phyloP scores from a whole-genome alignment of 2,113 vertebrate species.

The Tetraodon nigroviridis region DNA sequence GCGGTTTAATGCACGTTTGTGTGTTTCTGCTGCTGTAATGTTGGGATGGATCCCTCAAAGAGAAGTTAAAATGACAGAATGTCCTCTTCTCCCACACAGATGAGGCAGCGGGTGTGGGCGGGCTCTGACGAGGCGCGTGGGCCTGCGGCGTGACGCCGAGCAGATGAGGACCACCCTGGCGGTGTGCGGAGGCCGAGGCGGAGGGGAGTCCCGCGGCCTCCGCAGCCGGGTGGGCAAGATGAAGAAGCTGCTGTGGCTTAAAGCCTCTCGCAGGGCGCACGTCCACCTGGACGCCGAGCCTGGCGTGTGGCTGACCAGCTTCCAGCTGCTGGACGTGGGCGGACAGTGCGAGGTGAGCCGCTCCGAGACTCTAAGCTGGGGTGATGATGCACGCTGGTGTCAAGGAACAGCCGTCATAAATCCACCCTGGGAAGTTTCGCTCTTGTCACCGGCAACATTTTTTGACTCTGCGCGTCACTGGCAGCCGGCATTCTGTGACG shows the following conservation, averaged over 20 bases:
- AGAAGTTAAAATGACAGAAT: not conserved
- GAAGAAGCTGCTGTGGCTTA: constrained; percentile 60
- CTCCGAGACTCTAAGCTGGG: too few relatives aligned
- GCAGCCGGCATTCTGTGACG: not conserved
- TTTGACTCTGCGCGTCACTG: not conserved
- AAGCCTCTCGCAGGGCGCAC: constrained; percentile 25
- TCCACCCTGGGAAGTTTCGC: constrained; percentile 2
- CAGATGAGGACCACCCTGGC: constrained; percentile 59
- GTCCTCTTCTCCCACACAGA: constrained; percentile 35
- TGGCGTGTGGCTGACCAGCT: constrained; percentile 71
- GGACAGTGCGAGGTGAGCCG: constrained; percentile 54
- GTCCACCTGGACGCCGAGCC: constrained; percentile 54
- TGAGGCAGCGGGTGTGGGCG: constrained; percentile 49
- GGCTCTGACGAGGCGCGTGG: constrained; percentile 36
- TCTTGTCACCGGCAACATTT: constrained; percentile 3
- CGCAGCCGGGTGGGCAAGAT: constrained; percentile 57
- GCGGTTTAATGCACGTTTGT: too few relatives aligned
- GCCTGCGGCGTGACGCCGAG: constrained; percentile 36
- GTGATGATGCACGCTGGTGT: not conserved
- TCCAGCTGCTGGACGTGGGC: constrained; percentile 62
- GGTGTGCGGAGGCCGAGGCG: constrained; percentile 43
- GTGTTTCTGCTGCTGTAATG: too few relatives aligned
- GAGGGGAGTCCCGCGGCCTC: constrained; percentile 45
- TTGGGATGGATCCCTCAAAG: too few relatives aligned
- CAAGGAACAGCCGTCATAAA: not conserved